A percentile compares a stretch with the other conserved stretches of the same genome.
phyloP scores from a whole-genome alignment of 92 coral and sea anemone genomes.

The Parazoanthus atlanticus region DNA sequence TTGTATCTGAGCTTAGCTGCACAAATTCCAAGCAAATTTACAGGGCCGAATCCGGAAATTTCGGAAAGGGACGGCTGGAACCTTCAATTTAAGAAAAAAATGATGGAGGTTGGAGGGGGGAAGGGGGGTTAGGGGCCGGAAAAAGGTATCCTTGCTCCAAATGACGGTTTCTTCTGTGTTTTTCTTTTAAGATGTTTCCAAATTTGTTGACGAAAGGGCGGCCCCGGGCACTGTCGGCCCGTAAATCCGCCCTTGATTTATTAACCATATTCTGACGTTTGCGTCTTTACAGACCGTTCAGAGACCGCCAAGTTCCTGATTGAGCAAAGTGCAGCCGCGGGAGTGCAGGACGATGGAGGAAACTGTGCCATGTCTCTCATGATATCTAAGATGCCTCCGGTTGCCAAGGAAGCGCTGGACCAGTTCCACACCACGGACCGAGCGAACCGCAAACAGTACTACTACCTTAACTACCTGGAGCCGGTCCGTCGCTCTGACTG shows the following conservation, averaged over 20 bases:
- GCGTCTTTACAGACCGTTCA: conserved; percentile 80
- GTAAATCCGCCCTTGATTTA: not conserved
- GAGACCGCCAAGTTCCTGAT: conserved; percentile 91
- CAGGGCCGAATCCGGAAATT: no score
- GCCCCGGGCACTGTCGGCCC: no score
- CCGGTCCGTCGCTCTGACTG: conserved; percentile 61
- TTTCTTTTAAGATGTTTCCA: no score
- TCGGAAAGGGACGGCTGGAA: no score
- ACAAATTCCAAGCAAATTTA: no score
- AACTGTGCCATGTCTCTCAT: conserved; percentile 84
- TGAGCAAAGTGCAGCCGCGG: conserved; percentile 79
- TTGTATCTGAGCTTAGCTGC: no score
- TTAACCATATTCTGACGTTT: not conserved
- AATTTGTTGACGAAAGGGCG: no score
- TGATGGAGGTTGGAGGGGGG: no score
- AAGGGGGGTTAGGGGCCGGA: no score
- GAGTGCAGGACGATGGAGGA: conserved; percentile 83
- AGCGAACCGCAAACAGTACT: conserved; percentile 92
- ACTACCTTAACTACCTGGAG: conserved; percentile 86
- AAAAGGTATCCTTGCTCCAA: no score
- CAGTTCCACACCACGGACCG: conserved; percentile 98
- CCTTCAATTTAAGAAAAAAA: no score
- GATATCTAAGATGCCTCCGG: conserved; percentile 99
- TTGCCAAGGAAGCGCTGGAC: conserved; percentile 94
- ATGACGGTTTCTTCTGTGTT: no score